phyloP scores from a whole-genome alignment of 2,113 vertebrate genomes.

The Malurus alboscapulatus region DNA sequence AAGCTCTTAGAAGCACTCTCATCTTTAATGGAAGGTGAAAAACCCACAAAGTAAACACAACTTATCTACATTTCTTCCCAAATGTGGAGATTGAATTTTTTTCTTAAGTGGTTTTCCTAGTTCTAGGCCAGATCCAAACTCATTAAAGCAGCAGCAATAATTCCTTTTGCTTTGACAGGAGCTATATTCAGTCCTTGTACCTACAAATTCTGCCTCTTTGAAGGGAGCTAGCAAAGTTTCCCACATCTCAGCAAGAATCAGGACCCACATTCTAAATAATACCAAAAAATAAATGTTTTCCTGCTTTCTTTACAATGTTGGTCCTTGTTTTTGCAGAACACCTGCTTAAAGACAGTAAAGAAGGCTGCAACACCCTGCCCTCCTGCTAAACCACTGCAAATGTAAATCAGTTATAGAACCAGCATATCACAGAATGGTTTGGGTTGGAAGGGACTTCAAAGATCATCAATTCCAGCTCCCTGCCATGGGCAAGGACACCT shows the following conservation, averaged over 20 bases:
- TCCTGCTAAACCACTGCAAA: not conserved
- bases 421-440: not conserved
- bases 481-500: not conserved
- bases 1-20: conserved; percentile 5
- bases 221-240: not conserved
- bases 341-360: not conserved
- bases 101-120: conserved; percentile 1
- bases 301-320: not conserved
- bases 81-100: not conserved
- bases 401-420: not conserved
- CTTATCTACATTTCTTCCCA: not conserved
- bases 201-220: not conserved
- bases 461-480: not conserved
- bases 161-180: not conserved
- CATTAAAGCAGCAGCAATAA: not conserved
- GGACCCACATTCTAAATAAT: not conserved
- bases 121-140: not conserved
- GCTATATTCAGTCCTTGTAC: not conserved
- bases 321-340: not conserved
- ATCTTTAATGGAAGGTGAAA: not conserved
- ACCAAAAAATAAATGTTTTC: not conserved
- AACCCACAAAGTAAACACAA: not conserved
- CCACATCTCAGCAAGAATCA: not conserved
- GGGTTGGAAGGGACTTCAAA: not conserved
- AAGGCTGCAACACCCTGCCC: not conserved